Conservation (phyloP, 2,888 invertebrate species). For the Apomyelois bistriatella region DNA sequence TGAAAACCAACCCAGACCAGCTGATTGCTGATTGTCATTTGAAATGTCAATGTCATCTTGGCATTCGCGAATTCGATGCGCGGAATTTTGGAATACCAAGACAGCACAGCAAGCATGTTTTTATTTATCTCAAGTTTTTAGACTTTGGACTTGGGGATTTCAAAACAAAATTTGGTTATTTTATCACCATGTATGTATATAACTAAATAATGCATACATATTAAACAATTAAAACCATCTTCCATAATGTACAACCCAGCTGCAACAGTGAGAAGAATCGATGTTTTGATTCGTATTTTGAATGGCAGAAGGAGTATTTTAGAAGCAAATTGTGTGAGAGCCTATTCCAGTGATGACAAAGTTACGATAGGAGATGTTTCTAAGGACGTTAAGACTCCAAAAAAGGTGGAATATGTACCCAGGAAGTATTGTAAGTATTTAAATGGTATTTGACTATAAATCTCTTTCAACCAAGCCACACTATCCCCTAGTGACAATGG, state of each 20-base stretch:
- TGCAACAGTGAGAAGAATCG: constrained; percentile 64
- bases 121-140: constrained; percentile 21
- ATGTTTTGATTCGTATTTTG: constrained; percentile 74
- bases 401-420: constrained; percentile 91
- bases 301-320: constrained; percentile 58
- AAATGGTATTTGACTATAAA: constrained; percentile 49
- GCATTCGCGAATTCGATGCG: no score
- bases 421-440: constrained; percentile 86
- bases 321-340: constrained; percentile 58
- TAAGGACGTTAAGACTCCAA: constrained; percentile 79
- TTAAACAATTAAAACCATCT: constrained; percentile 20
- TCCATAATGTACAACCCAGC: constrained; percentile 60
- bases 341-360: constrained; percentile 71
- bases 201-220: constrained; percentile 20
- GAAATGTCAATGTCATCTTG: no score
- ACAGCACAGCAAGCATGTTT: no score
- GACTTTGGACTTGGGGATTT: constrained; percentile 65
- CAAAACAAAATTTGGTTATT: constrained; percentile 33
- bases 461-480: no score
- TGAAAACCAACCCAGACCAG: no score
- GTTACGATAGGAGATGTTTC: constrained; percentile 88
- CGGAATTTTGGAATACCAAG: no score
- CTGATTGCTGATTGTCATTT: no score
- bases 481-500: no score
- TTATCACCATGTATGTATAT: constrained; percentile 19